phyloP scores from a whole-genome alignment of 1,140 invertebrate species.

The Pachyrhynchus sulphureomaculatus region DNA sequence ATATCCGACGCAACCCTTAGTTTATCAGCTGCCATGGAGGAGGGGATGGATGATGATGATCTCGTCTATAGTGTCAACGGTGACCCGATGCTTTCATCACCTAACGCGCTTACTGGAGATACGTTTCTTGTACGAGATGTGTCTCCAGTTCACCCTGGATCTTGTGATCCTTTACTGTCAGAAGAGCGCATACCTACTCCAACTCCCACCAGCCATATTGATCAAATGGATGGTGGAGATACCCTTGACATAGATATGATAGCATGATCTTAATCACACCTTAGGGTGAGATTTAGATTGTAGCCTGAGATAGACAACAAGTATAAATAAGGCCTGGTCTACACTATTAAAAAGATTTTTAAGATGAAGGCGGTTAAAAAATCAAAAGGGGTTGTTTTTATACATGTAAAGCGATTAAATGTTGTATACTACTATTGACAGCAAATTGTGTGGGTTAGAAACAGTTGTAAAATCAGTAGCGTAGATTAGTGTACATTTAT shows the following conservation, averaged over 20 bases:
- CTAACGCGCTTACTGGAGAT: conserved; percentile 47
- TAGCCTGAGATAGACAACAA: conserved; percentile 6
- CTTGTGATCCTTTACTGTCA: conserved; percentile 42
- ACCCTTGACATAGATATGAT: conserved; percentile 52
- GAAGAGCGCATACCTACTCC: conserved; percentile 46
- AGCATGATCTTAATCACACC: conserved; percentile 44
- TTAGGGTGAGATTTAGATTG: conserved; percentile 22
- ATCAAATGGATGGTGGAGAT: conserved; percentile 47
- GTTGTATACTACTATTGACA: neutral
- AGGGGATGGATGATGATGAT: conserved; percentile 81
- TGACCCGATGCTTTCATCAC: conserved; percentile 63
- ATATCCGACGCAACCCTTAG: conserved; percentile 61
- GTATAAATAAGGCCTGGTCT: conserved; percentile 1
- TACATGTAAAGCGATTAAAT: neutral
- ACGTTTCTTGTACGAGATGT: conserved; percentile 34
- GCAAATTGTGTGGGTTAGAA: no score
- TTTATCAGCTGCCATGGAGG: conserved; percentile 72
- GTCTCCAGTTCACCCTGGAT: conserved; percentile 40
- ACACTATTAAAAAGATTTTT: neutral
- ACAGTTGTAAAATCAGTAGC: no score
- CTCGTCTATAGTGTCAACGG: conserved; percentile 59
- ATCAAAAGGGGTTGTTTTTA: neutral
- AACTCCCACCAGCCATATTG: conserved; percentile 49
- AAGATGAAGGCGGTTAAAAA: neutral
- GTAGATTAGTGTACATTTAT: no score